A percentile compares a stretch with the other conserved stretches of the same genome.
phyloP scores from a whole-genome alignment of 2,797 vertebrate genomes.

The Poecilia gillii region DNA sequence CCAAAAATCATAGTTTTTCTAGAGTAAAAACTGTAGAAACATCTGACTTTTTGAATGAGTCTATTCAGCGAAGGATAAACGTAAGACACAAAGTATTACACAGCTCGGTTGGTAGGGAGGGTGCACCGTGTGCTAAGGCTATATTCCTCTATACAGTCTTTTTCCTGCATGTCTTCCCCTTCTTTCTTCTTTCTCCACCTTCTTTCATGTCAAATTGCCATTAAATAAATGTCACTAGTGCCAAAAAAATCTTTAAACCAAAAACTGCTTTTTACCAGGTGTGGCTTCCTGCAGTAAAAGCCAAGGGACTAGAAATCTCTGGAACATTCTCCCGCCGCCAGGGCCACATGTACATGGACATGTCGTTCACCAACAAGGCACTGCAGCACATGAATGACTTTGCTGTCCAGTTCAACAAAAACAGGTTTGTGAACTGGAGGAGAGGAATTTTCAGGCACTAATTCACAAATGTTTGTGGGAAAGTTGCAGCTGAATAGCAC shows the following conservation, averaged over 20 bases:
- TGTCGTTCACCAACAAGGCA: constrained; percentile 98
- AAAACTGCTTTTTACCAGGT: constrained; percentile 76
- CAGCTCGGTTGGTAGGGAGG: background rate
- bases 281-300: constrained; percentile 97
- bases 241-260: background rate
- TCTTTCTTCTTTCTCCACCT: background rate
- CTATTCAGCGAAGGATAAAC: background rate
- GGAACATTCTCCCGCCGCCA: constrained; percentile 96
- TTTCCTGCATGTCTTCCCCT: background rate
- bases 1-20: background rate
- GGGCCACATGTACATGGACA: constrained; percentile 99
- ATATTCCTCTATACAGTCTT: background rate
- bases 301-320: constrained; percentile 95
- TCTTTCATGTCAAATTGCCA: background rate
- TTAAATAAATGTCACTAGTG: background rate
- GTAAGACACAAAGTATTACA: background rate
- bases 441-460: too few relatives aligned
- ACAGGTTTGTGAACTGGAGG: constrained; percentile 84
- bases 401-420: constrained; percentile 99
- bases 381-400: constrained; percentile 99
- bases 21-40: background rate
- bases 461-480: background rate
- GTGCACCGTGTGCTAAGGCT: background rate
- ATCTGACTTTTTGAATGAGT: background rate
- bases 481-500: background rate